phyloP scores from a whole-genome alignment of 2,888 invertebrate species.

The Plebejus argus region DNA sequence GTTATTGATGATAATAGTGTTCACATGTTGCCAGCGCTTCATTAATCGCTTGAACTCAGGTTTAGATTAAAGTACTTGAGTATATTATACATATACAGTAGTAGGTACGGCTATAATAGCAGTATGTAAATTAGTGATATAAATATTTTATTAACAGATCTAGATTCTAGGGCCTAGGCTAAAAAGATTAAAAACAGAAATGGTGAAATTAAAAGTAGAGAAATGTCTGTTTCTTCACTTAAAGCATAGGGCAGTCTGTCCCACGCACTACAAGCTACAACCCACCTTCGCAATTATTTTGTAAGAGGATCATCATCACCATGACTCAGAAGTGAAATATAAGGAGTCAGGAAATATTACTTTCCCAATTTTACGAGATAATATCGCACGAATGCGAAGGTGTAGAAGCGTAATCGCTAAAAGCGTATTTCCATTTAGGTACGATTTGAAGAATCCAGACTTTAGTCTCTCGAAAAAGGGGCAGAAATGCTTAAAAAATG shows the following conservation, averaged over 20 bases:
- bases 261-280: neutral
- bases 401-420: neutral
- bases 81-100: no score
- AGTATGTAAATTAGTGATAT: neutral
- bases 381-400: neutral
- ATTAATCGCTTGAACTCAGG: neutral
- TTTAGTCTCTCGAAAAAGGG: neutral
- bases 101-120: no score
- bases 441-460: neutral
- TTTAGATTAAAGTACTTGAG: neutral
- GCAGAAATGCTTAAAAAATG: neutral
- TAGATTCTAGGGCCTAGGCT: neutral
- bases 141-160: no score
- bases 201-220: neutral
- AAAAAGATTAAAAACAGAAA: neutral
- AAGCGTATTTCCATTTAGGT: neutral
- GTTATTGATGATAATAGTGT: constrained; percentile 3
- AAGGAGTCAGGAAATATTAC: neutral
- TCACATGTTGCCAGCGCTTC: neutral
- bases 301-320: constrained; percentile 10
- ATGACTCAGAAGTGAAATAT: constrained; percentile 21
- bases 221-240: neutral
- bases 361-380: constrained; percentile 3
- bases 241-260: neutral
- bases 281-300: constrained; percentile 20